Percentiles rank a stretch among this genome's conserved stretches.
Conservation (phyloP, 2,888 invertebrate species). For the Drosophila cognata region DNA sequence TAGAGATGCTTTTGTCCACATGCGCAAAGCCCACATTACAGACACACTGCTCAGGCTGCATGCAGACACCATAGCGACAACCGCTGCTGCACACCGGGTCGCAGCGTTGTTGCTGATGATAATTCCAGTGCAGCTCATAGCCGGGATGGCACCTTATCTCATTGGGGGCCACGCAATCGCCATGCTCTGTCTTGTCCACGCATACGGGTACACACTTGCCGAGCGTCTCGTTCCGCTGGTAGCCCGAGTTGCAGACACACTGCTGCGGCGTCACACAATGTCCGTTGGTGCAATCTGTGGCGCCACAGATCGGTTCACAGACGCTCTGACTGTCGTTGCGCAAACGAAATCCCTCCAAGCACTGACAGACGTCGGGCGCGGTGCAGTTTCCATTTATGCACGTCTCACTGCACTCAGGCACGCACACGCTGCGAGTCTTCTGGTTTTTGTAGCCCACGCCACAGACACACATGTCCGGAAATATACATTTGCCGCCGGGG, state of each 20-base stretch:
- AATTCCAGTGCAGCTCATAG: constrained; percentile 68
- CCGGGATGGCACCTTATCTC: constrained; percentile 85
- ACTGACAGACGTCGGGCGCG: constrained; percentile 79
- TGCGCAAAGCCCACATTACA: constrained; percentile 78
- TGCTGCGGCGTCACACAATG: constrained; percentile 86
- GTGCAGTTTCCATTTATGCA: constrained; percentile 80
- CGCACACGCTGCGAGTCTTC: constrained; percentile 67
- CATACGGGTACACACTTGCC: constrained; percentile 77
- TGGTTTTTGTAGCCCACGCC: constrained; percentile 73
- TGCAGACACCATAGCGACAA: constrained; percentile 77
- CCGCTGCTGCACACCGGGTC: constrained; percentile 81
- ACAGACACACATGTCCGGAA: constrained; percentile 79
- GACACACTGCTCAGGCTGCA: constrained; percentile 85
- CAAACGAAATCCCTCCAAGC: constrained; percentile 68
- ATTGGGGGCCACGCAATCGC: constrained; percentile 84
- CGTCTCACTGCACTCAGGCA: constrained; percentile 72
- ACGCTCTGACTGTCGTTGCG: constrained; percentile 66
- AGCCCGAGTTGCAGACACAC: constrained; percentile 87
- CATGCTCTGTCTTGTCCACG: constrained; percentile 75
- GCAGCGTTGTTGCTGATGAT: constrained; percentile 65
- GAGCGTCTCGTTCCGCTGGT: constrained; percentile 60
- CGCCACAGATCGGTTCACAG: constrained; percentile 83
- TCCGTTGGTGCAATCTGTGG: constrained; percentile 83
- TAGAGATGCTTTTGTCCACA: constrained; percentile 50
- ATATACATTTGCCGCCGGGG: constrained; percentile 73